Evolutionary conservation across 2,113 vertebrate genomes (phyloP), one percentile per base, ranked within the genome.

Genomic region (Verasper variegatus): DNA sequence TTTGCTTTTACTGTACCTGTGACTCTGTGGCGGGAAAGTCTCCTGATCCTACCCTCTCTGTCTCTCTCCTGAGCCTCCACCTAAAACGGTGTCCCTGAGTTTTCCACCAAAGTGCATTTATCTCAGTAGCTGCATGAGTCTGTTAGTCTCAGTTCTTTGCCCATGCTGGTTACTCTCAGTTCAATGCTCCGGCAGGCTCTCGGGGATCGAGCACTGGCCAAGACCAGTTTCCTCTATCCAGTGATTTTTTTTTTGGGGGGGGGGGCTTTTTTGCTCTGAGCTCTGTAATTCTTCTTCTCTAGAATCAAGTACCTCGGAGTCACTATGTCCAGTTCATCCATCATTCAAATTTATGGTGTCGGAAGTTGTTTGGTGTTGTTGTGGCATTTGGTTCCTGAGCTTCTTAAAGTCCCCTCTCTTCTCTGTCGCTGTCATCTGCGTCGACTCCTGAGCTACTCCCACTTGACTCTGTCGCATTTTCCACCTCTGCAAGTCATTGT

Each of bases 161-260:
- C 62, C 21, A 49, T 47, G 24, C 35, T 54, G 35, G 81, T 78
- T 74, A 66, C 55, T 70, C 40, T 68, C 78, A 81, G 66, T 56
- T 77, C 69, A 74, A 0, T 52, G 55, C 35, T 47, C 15, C 15
- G 57, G 42, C 45, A 60, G 27, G 64, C 42, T 47, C 37, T 62
- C 17, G 4, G 40, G 40, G 40, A 12, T 3, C 10, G 11, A 14
- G 40, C 42, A 69, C 18, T 18, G 37, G 55, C 55, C 61, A 71
- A 27, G 21, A 40, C 13, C 21, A 62, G 35, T 27, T 58, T 74
- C 74, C 24, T 14, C n/a, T 45, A 24, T 21, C 31, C 67, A 56
- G n/a, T 72, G 6, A 7, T 31, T 6, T 27, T 27, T 66, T 71
- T 66, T 10, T n/a, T n/a, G n/a, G n/a, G n/a, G n/a, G n/a, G n/a